A percentile compares a stretch with the other conserved stretches of the same genome.
Conservation (phyloP, 1,140 invertebrate genomes). For the Vanessa tameamea region DNA sequence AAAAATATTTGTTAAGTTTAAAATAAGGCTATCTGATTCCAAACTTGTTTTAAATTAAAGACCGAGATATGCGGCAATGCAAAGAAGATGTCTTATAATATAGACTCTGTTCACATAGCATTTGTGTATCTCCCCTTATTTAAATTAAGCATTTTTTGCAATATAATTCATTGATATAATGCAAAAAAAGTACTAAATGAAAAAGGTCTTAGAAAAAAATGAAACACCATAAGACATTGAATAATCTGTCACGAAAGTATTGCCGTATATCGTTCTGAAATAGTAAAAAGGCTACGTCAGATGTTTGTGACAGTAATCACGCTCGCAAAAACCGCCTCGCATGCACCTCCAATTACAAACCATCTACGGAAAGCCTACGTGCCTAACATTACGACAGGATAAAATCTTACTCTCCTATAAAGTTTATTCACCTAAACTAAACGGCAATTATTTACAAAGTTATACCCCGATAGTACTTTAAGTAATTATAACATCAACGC, state of each 20-base stretch:
- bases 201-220: background rate
- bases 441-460: slow-evolving; percentile 29
- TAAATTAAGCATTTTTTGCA: background rate
- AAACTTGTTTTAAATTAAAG: slow-evolving; percentile 36
- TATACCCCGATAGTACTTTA: background rate
- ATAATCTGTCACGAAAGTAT: slow-evolving; percentile 31
- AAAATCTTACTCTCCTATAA: slow-evolving; percentile 53
- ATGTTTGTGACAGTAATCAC: slow-evolving; percentile 70
- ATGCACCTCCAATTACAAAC: slow-evolving; percentile 72
- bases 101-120: background rate
- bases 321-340: slow-evolving; percentile 62
- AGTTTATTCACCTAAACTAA: slow-evolving; percentile 32
- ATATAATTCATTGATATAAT: background rate
- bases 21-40: slow-evolving; percentile 28
- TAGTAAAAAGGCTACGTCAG: slow-evolving; percentile 69
- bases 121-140: background rate
- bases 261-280: slow-evolving; percentile 67
- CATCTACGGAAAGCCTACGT: slow-evolving; percentile 68
- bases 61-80: slow-evolving; percentile 6
- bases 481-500: slow-evolving; percentile 4
- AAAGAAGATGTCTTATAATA: slow-evolving; percentile 10
- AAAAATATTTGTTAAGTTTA: slow-evolving; percentile 28
- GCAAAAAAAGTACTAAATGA: background rate
- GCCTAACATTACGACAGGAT: slow-evolving; percentile 59
- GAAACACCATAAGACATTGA: background rate